Conservation (phyloP, 2,888 invertebrate species). For the Macrophya alboannulata region DNA sequence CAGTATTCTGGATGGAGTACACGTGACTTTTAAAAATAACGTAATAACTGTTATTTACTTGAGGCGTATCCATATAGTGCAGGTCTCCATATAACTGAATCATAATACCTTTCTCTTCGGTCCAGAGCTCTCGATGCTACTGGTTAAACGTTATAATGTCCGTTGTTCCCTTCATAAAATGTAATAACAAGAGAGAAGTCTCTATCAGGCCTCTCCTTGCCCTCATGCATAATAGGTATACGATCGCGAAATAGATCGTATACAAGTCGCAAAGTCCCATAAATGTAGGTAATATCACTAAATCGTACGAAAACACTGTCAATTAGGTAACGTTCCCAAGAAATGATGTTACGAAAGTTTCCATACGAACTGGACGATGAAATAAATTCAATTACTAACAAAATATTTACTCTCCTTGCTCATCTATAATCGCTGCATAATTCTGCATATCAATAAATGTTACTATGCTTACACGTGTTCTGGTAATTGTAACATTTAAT, state of each 20-base stretch:
- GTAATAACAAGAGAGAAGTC: slow-evolving; percentile 35
- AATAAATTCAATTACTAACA: not conserved
- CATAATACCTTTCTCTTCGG: slow-evolving; percentile 54
- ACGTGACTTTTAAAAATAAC: slow-evolving; percentile 43
- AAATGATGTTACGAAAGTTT: slow-evolving; percentile 1
- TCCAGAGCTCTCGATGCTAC: slow-evolving; percentile 52
- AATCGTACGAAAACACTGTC: slow-evolving; percentile 14
- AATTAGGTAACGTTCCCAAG: not conserved
- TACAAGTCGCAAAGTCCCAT: slow-evolving; percentile 6
- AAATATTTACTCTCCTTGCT: not conserved
- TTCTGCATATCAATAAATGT: not conserved
- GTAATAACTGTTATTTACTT: slow-evolving; percentile 52
- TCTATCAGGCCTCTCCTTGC: slow-evolving; percentile 10
- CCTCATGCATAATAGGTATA: not conserved
- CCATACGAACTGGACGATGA: not conserved
- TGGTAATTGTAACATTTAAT: not conserved
- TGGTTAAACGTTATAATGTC: slow-evolving; percentile 47
- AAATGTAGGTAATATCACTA: slow-evolving; percentile 8
- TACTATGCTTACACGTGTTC: not conserved
- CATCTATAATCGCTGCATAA: not conserved
- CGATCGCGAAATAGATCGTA: not conserved
- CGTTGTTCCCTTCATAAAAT: slow-evolving; percentile 51
- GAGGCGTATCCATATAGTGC: slow-evolving; percentile 39
- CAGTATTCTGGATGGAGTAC: not conserved
- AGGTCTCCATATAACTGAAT: slow-evolving; percentile 43